Percentiles rank a stretch among this genome's conserved stretches.
These are phyloP conservation scores for Bombylius discolor DNA, from an alignment of 2,888 invertebrate species.

Conservation along the genomic window DNA sequence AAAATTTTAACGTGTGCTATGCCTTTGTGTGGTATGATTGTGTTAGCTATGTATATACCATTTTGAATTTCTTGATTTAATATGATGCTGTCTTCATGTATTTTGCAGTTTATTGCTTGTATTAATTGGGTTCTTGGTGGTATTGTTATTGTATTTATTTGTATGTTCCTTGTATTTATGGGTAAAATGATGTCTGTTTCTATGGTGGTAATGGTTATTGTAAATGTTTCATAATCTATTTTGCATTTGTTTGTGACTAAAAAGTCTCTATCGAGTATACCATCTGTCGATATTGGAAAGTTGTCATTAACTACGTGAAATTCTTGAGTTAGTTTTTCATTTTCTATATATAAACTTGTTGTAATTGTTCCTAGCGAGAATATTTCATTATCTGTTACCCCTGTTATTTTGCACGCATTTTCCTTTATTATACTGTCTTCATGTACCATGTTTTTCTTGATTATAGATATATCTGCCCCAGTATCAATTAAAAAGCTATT, in stretches of 20 bases:
- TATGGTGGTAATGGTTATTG: background rate
- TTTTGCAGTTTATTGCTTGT: background rate
- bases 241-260: background rate
- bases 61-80: slow-evolving; percentile 2
- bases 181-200: background rate
- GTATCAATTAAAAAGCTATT: background rate
- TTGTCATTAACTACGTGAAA: background rate
- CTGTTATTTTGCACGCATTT: background rate
- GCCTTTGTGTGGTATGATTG: background rate
- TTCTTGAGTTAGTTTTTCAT: background rate
- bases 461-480: background rate
- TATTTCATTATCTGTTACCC: background rate
- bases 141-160: background rate
- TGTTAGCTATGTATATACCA: background rate
- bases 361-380: background rate
- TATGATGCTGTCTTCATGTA: slow-evolving; percentile 4
- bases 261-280: slow-evolving; percentile 3
- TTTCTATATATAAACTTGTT: background rate
- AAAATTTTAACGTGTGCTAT: background rate
- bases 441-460: background rate
- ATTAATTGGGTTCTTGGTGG: slow-evolving; percentile 3
- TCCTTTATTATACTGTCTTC: background rate
- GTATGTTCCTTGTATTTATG: background rate
- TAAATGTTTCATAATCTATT: slow-evolving; percentile 3
- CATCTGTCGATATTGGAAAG: slow-evolving; percentile 4